A percentile compares a stretch with the other conserved stretches of the same genome.
These are phyloP conservation scores for Mergus octosetaceus DNA, from an alignment of 2,797 vertebrate species.

Conservation along the genomic window DNA sequence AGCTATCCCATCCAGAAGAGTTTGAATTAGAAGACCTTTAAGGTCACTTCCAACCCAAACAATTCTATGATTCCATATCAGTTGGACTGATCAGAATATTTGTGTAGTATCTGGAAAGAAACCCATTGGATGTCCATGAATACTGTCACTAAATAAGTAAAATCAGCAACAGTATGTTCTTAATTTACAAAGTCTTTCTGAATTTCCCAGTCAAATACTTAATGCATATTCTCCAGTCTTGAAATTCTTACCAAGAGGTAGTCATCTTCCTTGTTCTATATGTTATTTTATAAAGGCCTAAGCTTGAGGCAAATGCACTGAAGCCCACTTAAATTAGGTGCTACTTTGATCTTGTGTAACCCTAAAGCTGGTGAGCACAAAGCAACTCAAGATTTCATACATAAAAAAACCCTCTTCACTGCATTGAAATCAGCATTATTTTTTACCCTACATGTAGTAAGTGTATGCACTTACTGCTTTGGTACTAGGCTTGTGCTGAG, in stretches of 20 bases:
- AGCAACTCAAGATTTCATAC: not conserved
- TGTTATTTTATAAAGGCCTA: not conserved
- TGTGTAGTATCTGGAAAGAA: not conserved
- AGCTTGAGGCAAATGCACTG: not conserved
- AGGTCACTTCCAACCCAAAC: too few species aligned
- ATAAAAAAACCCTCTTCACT: not conserved
- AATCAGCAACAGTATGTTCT: not conserved
- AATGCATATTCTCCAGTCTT: not conserved
- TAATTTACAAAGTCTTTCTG: not conserved
- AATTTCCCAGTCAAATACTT: not conserved
- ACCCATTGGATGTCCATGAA: not conserved
- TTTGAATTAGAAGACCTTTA: too few species aligned
- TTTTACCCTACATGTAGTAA: constrained; percentile 20
- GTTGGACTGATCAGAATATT: not conserved
- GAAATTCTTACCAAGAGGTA: not conserved
- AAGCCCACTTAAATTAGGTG: not conserved
- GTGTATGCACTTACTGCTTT: not conserved
- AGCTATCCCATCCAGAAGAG: too few species aligned
- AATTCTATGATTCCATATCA: too few species aligned
- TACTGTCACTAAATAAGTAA: not conserved
- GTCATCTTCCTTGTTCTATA: not conserved
- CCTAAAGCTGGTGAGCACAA: not conserved
- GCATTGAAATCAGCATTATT: not conserved
- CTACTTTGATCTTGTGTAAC: constrained; percentile 8
- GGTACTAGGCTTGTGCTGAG: not conserved